Base-by-base conservation (phyloP, 2,113 vertebrate species). In the Cinclus mexicanus region DNA sequence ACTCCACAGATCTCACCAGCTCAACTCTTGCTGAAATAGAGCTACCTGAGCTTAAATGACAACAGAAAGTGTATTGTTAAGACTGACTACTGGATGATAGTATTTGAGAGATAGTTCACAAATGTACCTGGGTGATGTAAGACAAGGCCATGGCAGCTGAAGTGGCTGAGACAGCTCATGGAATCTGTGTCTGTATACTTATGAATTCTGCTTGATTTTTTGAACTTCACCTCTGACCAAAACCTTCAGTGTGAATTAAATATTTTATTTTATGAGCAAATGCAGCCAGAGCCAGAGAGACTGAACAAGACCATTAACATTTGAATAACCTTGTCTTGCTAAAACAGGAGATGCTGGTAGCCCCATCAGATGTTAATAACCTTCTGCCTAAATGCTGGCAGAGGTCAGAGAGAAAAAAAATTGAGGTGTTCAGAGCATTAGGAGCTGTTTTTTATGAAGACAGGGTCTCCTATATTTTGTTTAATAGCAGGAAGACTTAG, bases 211-310 rank as follows among this genome's bases (percentile, higher is more conserved):
- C 39, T 75, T 89, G 65, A 82, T 84, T 93, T 93, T 93, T 52
- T 96, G 87, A 93, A 93, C 74, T 94, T 91, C 67, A 89, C 84
- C 77, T 89, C 65, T 82, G 77, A 93, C 64, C 74, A 84, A 87
- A 94, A 77, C 59, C 55, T 90, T 92, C 64, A 74, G 11, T 21
- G 23, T 46, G 65, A 60, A 87, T 87, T 93, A 78, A 93, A 89
- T 87, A 81, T 94, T 93, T 41, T 14, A 50, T 93, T 93, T 96
- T 87, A 89, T 64, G 29, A 33, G 23, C 24, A 57, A 75, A 95
- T 81, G 19, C 56, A 78, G 47, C 10, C 64, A 81, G 50, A 69
- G 68, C 10, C 52, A 79, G 64, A 63, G 23, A 87, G 13, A 75
- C 61, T 70, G 72, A 91, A 74, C 37, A 89, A 89, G 64, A 65